These are phyloP conservation scores for Polypedilum vanderplanki DNA, from an alignment of 1,140 invertebrate species.

Conservation along the genomic window DNA sequence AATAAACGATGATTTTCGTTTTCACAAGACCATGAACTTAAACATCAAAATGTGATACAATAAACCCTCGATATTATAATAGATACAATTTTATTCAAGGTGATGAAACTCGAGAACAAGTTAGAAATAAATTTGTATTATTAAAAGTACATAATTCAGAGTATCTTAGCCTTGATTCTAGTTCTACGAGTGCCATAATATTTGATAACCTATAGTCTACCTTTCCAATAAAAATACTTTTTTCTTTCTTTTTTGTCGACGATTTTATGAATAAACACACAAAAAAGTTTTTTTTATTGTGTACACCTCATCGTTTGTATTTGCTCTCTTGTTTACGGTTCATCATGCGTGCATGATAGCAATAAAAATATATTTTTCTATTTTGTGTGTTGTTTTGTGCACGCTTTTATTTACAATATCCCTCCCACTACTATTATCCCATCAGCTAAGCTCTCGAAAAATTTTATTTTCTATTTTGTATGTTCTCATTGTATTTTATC, in stretches of 20 bases:
- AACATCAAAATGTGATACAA: too few relatives aligned
- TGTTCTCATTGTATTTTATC: too few relatives aligned
- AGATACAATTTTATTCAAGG: too few relatives aligned
- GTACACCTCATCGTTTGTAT: neutral
- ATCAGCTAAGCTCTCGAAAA: neutral
- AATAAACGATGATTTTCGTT: slow-evolving; percentile 7
- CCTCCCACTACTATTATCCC: neutral
- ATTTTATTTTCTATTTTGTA: neutral
- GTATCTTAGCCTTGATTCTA: too few relatives aligned
- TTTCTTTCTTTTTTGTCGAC: neutral
- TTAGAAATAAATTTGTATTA: too few relatives aligned
- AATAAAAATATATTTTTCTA: neutral
- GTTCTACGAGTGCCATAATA: neutral
- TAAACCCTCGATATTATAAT: too few relatives aligned
- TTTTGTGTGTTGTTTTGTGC: slow-evolving; percentile 12
- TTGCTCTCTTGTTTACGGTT: slow-evolving; percentile 15
- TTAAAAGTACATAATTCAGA: too few relatives aligned
- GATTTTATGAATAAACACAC: slow-evolving; percentile 10
- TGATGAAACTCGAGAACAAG: too few relatives aligned
- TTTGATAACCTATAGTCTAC: slow-evolving; percentile 11
- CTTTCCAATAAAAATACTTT: neutral
- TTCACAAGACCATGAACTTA: neutral
- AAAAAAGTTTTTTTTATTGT: neutral
- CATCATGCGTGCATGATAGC: slow-evolving; percentile 16
- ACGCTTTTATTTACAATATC: slow-evolving; percentile 13